Evolutionary conservation across 2,113 vertebrate genomes (phyloP).

Genomic region (Trogon surrucura): DNA sequence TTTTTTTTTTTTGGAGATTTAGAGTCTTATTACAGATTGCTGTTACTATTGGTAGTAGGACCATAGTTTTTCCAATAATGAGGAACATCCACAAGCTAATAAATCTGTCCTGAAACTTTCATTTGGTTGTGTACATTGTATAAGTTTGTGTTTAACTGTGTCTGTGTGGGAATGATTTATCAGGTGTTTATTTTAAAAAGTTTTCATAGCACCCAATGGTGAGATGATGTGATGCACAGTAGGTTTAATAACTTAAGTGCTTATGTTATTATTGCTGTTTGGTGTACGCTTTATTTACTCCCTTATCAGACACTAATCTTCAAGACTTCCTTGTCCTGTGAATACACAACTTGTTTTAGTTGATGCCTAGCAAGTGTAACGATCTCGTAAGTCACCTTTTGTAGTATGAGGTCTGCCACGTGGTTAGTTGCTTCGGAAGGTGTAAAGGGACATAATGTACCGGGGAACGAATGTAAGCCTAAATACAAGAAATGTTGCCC

Average conservation of each 20-base stretch:
- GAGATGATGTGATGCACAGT: conserved; percentile 70
- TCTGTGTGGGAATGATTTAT: conserved; percentile 61
- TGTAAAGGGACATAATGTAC: neutral
- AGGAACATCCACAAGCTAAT: conserved; percentile 73
- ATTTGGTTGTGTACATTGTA: conserved; percentile 61
- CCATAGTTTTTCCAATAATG: conserved; percentile 70
- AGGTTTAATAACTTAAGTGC: conserved; percentile 52
- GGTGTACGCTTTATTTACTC: conserved; percentile 40
- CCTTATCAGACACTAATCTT: conserved; percentile 63
- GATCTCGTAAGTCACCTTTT: neutral
- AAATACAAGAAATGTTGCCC: neutral
- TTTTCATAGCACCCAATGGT: conserved; percentile 24
- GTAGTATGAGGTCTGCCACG: neutral
- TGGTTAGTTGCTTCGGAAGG: neutral
- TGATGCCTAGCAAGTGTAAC: conserved; percentile 1
- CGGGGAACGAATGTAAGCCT: neutral
- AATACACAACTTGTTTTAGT: conserved; percentile 6
- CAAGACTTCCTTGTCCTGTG: conserved; percentile 33
- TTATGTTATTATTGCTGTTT: conserved; percentile 42
- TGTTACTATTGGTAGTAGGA: conserved; percentile 48
- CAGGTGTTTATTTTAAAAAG: conserved; percentile 62
- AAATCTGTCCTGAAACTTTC: conserved; percentile 75
- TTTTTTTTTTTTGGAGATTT: neutral
- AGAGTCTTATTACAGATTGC: conserved; percentile 45
- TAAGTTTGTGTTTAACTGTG: conserved; percentile 58